Evolutionary conservation across 2,113 vertebrate genomes (phyloP).

Genomic region (Sarotherodon lohbergeri): DNA sequence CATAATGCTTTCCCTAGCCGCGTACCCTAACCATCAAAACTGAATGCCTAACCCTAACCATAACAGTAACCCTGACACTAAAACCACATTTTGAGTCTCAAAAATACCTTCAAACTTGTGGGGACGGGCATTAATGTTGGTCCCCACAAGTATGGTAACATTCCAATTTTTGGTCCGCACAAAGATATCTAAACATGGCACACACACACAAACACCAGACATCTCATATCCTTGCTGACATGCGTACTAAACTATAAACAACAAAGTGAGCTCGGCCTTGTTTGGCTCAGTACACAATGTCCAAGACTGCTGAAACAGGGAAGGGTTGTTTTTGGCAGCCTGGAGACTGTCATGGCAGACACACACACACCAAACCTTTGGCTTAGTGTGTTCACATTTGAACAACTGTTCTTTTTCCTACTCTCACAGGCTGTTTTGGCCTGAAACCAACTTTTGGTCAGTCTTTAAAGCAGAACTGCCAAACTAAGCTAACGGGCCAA

Average conservation of each 20-base stretch:
- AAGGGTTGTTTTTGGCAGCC: neutral
- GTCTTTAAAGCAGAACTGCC: neutral
- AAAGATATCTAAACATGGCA: accelerated
- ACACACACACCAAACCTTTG: neutral
- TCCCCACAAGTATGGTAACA: neutral
- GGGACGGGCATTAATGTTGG: neutral
- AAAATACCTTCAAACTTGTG: neutral
- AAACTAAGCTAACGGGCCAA: neutral
- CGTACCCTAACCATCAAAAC: neutral
- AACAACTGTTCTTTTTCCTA: neutral
- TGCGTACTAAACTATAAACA: neutral
- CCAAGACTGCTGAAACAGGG: neutral
- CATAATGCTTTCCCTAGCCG: neutral
- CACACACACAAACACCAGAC: neutral
- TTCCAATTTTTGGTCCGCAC: neutral
- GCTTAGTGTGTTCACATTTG: neutral
- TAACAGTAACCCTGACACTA: accelerated
- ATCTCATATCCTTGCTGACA: neutral
- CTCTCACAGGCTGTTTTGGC: neutral
- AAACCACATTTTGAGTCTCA: neutral
- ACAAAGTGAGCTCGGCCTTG: neutral
- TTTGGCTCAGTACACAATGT: neutral
- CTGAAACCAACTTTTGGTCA: accelerated
- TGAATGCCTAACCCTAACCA: neutral
- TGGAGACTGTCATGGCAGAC: neutral